Conservation (phyloP, 2,888 invertebrate genomes). For the Lucinisca nassula region DNA sequence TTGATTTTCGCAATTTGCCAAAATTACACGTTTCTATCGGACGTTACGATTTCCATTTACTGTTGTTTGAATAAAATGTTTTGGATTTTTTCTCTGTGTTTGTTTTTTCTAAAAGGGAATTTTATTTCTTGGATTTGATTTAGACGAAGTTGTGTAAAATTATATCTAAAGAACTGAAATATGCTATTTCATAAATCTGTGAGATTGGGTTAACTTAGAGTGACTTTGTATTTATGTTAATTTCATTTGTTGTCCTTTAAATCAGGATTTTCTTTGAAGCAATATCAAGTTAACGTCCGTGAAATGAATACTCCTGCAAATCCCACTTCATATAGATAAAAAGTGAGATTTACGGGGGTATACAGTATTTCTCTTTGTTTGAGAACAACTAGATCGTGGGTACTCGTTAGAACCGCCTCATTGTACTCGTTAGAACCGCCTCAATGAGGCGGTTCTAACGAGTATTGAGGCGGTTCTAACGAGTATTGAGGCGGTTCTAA, state of each 20-base stretch:
- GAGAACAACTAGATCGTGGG: no score
- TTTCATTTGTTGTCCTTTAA: neutral
- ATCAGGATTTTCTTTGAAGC: neutral
- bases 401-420: no score
- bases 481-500: no score
- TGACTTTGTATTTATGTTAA: neutral
- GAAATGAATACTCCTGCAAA: no score
- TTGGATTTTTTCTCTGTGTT: neutral
- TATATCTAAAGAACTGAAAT: neutral
- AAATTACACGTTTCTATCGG: constrained; percentile 10
- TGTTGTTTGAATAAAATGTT: neutral
- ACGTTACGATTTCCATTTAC: neutral
- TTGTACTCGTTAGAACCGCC: no score
- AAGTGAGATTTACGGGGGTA: no score
- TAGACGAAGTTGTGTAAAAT: neutral
- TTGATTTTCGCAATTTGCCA: constrained; percentile 9
- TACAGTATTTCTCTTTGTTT: no score
- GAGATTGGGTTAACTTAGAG: neutral
- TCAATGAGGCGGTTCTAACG: no score
- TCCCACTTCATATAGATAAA: no score
- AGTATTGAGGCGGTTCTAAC: no score
- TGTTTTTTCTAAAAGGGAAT: neutral
- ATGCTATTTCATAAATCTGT: no score
- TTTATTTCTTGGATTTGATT: constrained; percentile 1
- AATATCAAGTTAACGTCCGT: neutral